Evolutionary conservation across 1,140 invertebrate species (phyloP).

Genomic region (Chionoecetes opilio): DNA sequence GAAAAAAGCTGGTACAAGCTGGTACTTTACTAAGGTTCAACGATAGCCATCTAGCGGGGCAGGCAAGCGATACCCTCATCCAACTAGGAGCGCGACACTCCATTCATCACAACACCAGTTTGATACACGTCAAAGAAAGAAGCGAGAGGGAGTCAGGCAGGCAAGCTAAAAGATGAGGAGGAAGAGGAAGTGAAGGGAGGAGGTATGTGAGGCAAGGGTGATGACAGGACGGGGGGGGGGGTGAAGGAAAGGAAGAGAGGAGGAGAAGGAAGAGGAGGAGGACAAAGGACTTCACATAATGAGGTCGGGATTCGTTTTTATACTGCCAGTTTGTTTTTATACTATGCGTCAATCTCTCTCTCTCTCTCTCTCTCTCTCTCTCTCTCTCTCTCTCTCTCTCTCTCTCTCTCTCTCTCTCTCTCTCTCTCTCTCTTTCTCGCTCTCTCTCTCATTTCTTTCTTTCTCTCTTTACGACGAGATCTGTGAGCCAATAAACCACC

Average conservation of each 20-base stretch:
- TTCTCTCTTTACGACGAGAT: not conserved
- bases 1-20: not conserved
- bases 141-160: not conserved
- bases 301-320: not conserved
- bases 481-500: constrained; percentile 18
- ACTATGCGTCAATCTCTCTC: not conserved
- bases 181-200: not conserved
- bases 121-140: not conserved
- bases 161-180: not conserved
- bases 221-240: not conserved
- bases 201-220: not conserved
- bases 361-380: constrained; percentile 50
- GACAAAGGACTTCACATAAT: not conserved
- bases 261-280: not conserved
- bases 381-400: constrained; percentile 34
- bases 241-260: constrained; percentile 15
- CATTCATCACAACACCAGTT: constrained; percentile 8
- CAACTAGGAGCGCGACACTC: not conserved
- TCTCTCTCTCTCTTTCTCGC: constrained; percentile 13
- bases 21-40: too few relatives aligned
- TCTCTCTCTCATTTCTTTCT: not conserved
- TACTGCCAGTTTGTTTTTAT: not conserved
- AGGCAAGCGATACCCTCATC: not conserved
- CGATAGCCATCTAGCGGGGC: not conserved
- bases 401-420: not conserved